Evolutionary conservation across 2,797 vertebrate genomes (phyloP).

Genomic region (Chlorospingus semifuscus): DNA sequence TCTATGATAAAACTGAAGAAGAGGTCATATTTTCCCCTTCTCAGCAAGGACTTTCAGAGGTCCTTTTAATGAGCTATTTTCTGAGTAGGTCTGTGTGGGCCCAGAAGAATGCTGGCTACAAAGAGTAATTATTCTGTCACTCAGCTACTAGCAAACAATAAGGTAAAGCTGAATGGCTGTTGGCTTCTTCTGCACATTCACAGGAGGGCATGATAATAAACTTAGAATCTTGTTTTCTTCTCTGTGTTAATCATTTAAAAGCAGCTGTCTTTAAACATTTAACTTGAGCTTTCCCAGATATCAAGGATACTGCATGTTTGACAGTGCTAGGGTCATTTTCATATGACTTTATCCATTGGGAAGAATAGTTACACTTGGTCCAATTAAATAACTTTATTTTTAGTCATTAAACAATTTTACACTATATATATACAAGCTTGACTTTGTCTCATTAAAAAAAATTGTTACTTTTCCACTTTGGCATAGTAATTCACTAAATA

Average conservation of each 20-base stretch:
- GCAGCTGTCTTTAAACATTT: not conserved
- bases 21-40: slow-evolving; percentile 28
- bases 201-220: not conserved
- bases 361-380: not conserved
- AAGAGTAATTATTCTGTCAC: slow-evolving; percentile 61
- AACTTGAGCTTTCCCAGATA: not conserved
- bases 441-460: not conserved
- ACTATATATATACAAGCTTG: not conserved
- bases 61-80: slow-evolving; percentile 66
- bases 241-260: slow-evolving; percentile 23
- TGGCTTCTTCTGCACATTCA: slow-evolving; percentile 40
- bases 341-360: not conserved
- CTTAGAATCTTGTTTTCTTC: not conserved
- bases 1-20: slow-evolving; percentile 38
- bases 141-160: slow-evolving; percentile 41
- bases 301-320: not conserved
- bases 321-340: not conserved
- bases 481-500: not conserved
- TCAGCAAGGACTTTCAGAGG: slow-evolving; percentile 51
- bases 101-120: slow-evolving; percentile 72
- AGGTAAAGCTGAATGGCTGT: slow-evolving; percentile 29
- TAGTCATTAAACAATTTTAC: not conserved
- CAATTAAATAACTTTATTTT: not conserved
- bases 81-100: slow-evolving; percentile 72
- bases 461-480: not conserved